Conservation (phyloP, 1,140 invertebrate genomes). For the Drosophila paulistorum region DNA sequence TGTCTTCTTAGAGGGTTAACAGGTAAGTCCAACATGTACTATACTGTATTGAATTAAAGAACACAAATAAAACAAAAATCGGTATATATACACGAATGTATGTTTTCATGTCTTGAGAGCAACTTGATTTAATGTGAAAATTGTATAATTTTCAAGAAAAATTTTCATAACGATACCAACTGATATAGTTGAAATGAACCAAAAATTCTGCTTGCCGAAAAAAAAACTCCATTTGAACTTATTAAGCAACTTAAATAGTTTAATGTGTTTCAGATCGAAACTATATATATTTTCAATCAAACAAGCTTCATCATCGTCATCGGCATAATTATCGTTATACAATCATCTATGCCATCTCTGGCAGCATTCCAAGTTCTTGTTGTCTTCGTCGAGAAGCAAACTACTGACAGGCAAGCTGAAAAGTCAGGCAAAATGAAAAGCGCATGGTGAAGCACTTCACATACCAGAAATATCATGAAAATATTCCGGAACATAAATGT, state of each 20-base stretch:
- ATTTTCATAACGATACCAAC: too few relatives aligned
- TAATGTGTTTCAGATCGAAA: constrained; percentile 1
- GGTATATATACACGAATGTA: too few relatives aligned
- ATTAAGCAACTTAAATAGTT: neutral
- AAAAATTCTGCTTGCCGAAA: too few relatives aligned
- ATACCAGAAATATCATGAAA: neutral
- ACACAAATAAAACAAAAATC: too few relatives aligned
- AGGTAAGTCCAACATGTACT: too few relatives aligned
- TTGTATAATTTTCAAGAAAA: too few relatives aligned
- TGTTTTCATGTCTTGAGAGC: too few relatives aligned
- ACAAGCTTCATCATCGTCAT: neutral
- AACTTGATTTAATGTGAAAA: too few relatives aligned
- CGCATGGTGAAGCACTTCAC: constrained; percentile 7
- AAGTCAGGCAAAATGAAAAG: constrained; percentile 28
- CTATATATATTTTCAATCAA: neutral
- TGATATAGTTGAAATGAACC: too few relatives aligned
- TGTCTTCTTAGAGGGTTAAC: too few relatives aligned
- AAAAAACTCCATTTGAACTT: too few relatives aligned
- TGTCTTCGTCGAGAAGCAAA: neutral
- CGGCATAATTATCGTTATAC: neutral
- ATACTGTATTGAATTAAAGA: too few relatives aligned
- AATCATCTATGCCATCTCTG: constrained; percentile 1
- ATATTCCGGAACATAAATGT: constrained; percentile 14
- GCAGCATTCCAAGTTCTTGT: neutral
- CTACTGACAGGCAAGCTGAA: constrained; percentile 10